phyloP scores from a whole-genome alignment of 2,113 vertebrate species.

The Psittacus erithacus region DNA sequence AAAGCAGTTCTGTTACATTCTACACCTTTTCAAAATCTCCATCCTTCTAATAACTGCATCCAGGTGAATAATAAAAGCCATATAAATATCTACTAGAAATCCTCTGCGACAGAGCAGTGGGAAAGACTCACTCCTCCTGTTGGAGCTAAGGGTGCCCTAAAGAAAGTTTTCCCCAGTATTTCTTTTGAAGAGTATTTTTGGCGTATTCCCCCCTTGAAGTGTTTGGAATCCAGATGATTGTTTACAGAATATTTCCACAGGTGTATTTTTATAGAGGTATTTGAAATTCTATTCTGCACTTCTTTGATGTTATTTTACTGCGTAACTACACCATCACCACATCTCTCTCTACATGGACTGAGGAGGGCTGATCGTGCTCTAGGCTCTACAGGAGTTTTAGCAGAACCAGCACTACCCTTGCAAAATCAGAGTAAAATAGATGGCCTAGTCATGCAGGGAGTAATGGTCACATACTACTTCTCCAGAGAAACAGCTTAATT shows the following conservation, averaged over 20 bases:
- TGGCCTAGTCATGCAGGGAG: neutral
- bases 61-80: neutral
- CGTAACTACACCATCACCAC: neutral
- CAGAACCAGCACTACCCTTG: neutral
- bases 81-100: neutral
- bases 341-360: neutral
- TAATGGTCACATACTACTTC: neutral
- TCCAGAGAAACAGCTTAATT: neutral
- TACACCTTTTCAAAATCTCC: conserved; percentile 15
- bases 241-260: conserved; percentile 13
- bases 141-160: neutral
- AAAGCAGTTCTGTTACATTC: conserved; percentile 32
- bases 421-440: conserved; percentile 11
- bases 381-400: neutral
- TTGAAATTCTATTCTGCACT: neutral
- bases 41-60: neutral
- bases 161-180: neutral
- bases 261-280: conserved; percentile 10
- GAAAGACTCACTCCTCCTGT: neutral
- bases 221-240: neutral
- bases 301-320: conserved; percentile 36
- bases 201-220: neutral
- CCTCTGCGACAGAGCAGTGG: neutral
- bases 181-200: neutral
- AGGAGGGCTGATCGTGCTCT: neutral